phyloP scores from a whole-genome alignment of 2,888 invertebrate genomes.

The Torymus tubicola region DNA sequence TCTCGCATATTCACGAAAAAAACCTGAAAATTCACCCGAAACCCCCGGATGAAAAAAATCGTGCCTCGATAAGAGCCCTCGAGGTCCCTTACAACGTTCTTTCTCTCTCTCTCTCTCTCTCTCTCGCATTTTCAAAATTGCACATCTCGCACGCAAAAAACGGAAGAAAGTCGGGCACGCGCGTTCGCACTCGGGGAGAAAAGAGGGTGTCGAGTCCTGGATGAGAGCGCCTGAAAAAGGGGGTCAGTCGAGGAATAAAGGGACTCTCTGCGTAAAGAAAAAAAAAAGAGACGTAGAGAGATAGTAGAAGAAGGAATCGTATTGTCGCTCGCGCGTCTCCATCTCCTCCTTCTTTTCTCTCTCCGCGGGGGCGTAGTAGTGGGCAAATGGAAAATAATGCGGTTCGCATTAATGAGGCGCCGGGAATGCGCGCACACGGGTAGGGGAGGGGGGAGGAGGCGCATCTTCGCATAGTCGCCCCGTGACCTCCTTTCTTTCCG shows the following conservation, averaged over 20 bases:
- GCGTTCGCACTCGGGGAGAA: constrained; percentile 7
- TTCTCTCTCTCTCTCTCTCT: no score
- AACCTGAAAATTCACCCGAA: background rate
- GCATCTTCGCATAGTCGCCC: background rate
- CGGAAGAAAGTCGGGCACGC: constrained; percentile 9
- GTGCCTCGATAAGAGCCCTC: constrained; percentile 13
- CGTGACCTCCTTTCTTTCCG: constrained; percentile 33
- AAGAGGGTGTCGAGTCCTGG: constrained; percentile 45
- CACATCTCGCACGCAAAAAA: background rate
- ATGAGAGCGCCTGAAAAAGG: constrained; percentile 26
- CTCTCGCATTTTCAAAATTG: constrained; percentile 13
- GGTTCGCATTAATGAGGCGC: constrained; percentile 64
- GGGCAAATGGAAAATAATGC: constrained; percentile 63
- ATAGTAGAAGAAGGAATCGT: constrained; percentile 1
- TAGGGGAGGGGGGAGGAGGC: background rate
- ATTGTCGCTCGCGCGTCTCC: constrained; percentile 51
- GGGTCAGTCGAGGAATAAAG: constrained; percentile 54
- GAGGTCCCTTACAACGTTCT: background rate
- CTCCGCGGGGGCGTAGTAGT: background rate
- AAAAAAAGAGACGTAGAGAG: constrained; percentile 1
- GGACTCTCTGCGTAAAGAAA: constrained; percentile 10
- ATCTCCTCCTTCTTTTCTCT: constrained; percentile 37
- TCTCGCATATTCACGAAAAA: background rate
- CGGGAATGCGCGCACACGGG: constrained; percentile 14
- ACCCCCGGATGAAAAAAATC: background rate